Evolutionary conservation across 2,888 invertebrate genomes (phyloP).

Genomic region (Neoaliturus tenellus): DNA sequence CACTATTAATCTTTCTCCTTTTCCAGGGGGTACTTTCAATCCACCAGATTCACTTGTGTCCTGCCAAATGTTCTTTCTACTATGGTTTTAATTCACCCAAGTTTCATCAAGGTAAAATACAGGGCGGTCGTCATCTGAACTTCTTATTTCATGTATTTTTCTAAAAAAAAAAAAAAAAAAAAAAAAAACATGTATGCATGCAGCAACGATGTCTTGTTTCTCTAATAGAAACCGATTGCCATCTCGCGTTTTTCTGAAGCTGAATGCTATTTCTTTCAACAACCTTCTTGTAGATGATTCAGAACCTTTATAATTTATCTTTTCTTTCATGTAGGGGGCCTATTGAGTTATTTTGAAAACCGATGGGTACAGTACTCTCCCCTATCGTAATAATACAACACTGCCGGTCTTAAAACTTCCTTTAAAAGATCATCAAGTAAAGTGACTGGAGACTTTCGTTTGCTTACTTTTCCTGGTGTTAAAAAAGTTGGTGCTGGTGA

Average conservation of each 20-base stretch:
- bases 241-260: neutral
- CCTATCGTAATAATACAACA: conserved; percentile 52
- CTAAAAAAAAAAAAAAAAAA: no score
- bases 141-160: neutral
- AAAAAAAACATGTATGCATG: neutral
- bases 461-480: conserved; percentile 21
- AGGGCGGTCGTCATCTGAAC: neutral
- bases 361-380: conserved; percentile 41
- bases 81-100: conserved; percentile 21
- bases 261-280: neutral
- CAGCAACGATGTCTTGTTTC: neutral
- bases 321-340: neutral
- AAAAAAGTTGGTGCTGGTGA: neutral
- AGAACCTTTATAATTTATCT: neutral
- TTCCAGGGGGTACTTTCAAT: conserved; percentile 7
- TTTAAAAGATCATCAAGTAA: conserved; percentile 46
- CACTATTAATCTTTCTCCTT: neutral
- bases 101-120: neutral
- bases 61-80: conserved; percentile 12
- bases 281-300: conserved; percentile 18
- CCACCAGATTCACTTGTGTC: conserved; percentile 11
- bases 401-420: conserved; percentile 35
- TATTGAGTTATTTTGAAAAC: conserved; percentile 32
- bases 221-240: neutral
- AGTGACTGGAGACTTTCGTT: conserved; percentile 35